Evolutionary conservation across 2,797 vertebrate genomes (phyloP).

Genomic region (Schizopygopsis pylzovi): DNA sequence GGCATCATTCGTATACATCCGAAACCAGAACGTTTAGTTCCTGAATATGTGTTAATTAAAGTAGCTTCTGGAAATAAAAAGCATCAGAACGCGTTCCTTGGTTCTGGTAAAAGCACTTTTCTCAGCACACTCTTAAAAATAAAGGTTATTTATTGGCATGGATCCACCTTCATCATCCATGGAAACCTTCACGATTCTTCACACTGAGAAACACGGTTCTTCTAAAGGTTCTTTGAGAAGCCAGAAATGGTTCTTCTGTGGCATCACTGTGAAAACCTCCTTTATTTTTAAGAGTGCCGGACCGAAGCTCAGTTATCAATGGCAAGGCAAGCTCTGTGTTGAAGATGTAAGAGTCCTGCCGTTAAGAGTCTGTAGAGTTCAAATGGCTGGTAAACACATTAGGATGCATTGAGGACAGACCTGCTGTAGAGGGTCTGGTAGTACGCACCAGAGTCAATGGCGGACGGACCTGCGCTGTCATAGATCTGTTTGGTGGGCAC

Average conservation of each 20-base stretch:
- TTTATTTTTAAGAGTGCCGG: constrained; percentile 34
- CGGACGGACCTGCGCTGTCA: constrained; percentile 72
- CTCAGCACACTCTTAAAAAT: constrained; percentile 14
- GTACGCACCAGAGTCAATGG: constrained; percentile 83
- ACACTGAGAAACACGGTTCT: not conserved
- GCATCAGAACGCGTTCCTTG: not conserved
- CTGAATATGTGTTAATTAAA: constrained; percentile 31
- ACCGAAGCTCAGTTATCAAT: not conserved
- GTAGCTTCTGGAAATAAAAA: constrained; percentile 8
- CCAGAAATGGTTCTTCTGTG: not conserved
- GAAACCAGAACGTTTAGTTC: constrained; percentile 31
- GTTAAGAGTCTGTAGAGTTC: constrained; percentile 29
- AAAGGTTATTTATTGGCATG: no score
- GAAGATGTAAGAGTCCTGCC: constrained; percentile 16
- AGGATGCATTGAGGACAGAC: constrained; percentile 88
- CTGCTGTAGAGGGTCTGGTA: constrained; percentile 89
- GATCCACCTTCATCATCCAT: not conserved
- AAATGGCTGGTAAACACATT: constrained; percentile 66
- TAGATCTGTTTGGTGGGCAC: constrained; percentile 81
- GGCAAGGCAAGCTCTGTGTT: constrained; percentile 13
- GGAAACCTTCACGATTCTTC: not conserved
- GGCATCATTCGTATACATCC: constrained; percentile 38
- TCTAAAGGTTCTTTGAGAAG: not conserved
- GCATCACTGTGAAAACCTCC: not conserved
- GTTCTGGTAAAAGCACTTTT: constrained; percentile 3